phyloP scores from a whole-genome alignment of 2,888 invertebrate genomes.

The Drosophila paranaensis region DNA sequence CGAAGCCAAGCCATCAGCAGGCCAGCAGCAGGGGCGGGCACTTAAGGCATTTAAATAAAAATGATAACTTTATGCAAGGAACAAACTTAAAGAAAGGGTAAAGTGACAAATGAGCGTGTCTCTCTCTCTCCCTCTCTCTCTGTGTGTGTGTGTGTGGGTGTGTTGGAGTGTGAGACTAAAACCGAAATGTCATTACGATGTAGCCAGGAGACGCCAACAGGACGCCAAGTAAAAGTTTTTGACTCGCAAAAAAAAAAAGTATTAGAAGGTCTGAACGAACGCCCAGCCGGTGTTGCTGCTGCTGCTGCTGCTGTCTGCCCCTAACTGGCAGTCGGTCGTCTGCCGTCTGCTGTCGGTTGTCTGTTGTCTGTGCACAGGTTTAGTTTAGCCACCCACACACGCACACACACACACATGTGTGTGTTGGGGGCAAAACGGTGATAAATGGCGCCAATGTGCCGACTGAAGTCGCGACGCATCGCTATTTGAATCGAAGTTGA shows the following conservation, averaged over 20 bases:
- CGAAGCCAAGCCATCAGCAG: not conserved
- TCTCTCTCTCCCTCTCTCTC: too few relatives aligned
- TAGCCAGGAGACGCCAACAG: conserved; percentile 59
- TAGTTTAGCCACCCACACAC: conserved; percentile 55
- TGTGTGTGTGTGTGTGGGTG: not conserved
- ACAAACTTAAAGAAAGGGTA: conserved; percentile 52
- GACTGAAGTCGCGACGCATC: conserved; percentile 77
- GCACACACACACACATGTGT: conserved; percentile 18
- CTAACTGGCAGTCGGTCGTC: conserved; percentile 20
- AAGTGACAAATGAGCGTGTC: conserved; percentile 36
- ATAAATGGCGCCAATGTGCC: conserved; percentile 85
- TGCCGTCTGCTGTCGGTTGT: conserved; percentile 24
- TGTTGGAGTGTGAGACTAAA: conserved; percentile 42
- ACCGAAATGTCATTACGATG: conserved; percentile 74
- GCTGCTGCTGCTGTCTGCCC: conserved; percentile 42
- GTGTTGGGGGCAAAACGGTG: conserved; percentile 74
- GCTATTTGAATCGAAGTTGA: conserved; percentile 46
- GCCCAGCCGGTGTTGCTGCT: conserved; percentile 28
- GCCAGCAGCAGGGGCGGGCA: conserved; percentile 34
- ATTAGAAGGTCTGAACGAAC: conserved; percentile 65
- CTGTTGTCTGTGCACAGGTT: conserved; percentile 69
- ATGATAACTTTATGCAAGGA: conserved; percentile 77
- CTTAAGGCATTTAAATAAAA: conserved; percentile 82
- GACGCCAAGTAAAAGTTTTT: conserved; percentile 82
- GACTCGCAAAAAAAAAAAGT: conserved; percentile 43